Conservation (phyloP, 2,888 invertebrate genomes). For the Cephonodes hylas region DNA sequence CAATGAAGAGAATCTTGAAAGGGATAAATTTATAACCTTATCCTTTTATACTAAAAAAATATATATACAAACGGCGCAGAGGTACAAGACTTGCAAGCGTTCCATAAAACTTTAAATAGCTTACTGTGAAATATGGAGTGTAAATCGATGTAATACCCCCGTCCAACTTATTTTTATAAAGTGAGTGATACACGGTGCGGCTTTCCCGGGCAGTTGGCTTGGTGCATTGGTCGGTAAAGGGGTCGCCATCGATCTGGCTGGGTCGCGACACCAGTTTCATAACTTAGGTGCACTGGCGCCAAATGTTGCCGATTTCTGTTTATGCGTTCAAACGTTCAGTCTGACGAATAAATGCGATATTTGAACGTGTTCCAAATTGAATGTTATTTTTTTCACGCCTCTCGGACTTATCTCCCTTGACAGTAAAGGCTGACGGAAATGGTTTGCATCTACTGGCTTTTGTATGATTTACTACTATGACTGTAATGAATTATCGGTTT, state of each 20-base stretch:
- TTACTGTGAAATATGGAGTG: not conserved
- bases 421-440: not conserved
- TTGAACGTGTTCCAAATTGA: constrained; percentile 17
- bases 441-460: not conserved
- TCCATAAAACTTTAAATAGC: not conserved
- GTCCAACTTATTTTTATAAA: constrained; percentile 13
- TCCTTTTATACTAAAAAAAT: too few relatives aligned
- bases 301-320: constrained; percentile 52
- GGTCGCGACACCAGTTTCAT: constrained; percentile 51
- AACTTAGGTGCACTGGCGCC: constrained; percentile 55
- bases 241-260: constrained; percentile 73
- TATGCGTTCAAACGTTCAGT: constrained; percentile 32
- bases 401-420: not conserved
- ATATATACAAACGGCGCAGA: not conserved
- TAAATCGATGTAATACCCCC: constrained; percentile 10
- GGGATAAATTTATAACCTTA: not conserved
- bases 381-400: not conserved
- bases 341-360: constrained; percentile 31
- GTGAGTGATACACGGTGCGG: constrained; percentile 34
- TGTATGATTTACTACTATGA: not conserved
- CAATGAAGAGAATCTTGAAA: too few relatives aligned
- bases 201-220: constrained; percentile 63
- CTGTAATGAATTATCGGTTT: not conserved
- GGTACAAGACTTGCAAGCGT: not conserved
- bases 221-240: constrained; percentile 77